phyloP scores from a whole-genome alignment of 1,140 invertebrate genomes.

The Sarcophaga bullata region DNA sequence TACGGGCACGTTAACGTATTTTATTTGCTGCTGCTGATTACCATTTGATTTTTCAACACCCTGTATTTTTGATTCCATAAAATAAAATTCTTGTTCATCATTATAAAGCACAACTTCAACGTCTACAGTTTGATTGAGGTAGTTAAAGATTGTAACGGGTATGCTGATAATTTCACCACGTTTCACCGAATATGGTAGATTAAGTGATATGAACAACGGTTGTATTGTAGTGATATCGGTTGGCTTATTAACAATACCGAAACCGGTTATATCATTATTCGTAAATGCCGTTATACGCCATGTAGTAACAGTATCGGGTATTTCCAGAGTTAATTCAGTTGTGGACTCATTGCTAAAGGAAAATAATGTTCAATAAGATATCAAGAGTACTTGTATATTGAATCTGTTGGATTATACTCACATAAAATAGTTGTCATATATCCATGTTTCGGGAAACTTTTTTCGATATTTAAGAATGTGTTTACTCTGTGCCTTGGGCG shows the following conservation, averaged over 20 bases:
- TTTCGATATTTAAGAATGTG: constrained; percentile 23
- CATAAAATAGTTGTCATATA: constrained; percentile 47
- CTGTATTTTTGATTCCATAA: constrained; percentile 71
- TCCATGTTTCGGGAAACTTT: constrained; percentile 47
- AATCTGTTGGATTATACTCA: background rate
- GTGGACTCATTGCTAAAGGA: background rate
- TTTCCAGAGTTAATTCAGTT: background rate
- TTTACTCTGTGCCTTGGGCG: too few species aligned
- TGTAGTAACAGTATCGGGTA: constrained; percentile 16
- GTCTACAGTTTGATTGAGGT: constrained; percentile 73
- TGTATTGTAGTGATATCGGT: constrained; percentile 14
- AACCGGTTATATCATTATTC: background rate
- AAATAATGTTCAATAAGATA: background rate
- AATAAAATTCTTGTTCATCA: constrained; percentile 81
- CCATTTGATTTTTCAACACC: constrained; percentile 66
- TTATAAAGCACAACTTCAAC: constrained; percentile 88
- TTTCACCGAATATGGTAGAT: background rate
- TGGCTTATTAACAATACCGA: background rate
- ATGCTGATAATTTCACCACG: constrained; percentile 57
- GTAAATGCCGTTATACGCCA: constrained; percentile 30
- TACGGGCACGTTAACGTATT: constrained; percentile 73
- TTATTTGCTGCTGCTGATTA: constrained; percentile 73
- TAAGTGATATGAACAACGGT: background rate
- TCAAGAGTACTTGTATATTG: background rate
- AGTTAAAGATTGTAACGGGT: constrained; percentile 62